Evolutionary conservation across 1,140 invertebrate species (phyloP), one percentile per base, ranked within the genome.

Genomic region (Drosophila bocki): DNA sequence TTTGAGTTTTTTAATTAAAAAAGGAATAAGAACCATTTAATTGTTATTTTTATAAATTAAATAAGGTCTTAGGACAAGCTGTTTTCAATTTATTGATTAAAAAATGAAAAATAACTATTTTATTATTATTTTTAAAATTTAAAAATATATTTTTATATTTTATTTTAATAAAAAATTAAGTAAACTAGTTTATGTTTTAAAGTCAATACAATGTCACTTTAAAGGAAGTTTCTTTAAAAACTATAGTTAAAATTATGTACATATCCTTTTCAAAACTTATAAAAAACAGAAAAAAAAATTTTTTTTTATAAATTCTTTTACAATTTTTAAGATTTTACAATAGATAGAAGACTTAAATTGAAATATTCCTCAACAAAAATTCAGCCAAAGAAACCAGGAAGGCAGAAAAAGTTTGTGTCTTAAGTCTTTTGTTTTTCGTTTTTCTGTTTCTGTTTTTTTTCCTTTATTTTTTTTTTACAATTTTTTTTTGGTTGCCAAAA

Each of bases 401-500:
- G 54, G 47, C 44, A 58, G 45, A 56, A 74, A 58, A 76, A 79
- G 82, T 81, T 85, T 33, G 82, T 61, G 68, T 78, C 82, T 78
- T 81, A 70, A 86, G 83, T 86, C 80, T 82, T 82, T 87, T 82
- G 76, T 87, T 64, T 81, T 68, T 41, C 17, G 15, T 22, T 22
- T 51, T 58, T 35, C 41, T 42, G 19, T 44, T 19, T 44, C 17
- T 19, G 9, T 19, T 44, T 7, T 3, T 44, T 12, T 19, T 19
- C 12, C 19, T 45, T 1, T 12, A 13, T 45, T 19, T 2, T 19
- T 47, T 15, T 51, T 26, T 29, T 29, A 29, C 19, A 19, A 19
- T 29, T 29, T 29, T 2, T 19, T 47, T 26, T 62, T 22, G 37
- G 53, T n/a, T 22, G 19, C 29, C 42, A 13, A 44, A 37, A 61